phyloP scores from a whole-genome alignment of 1,140 invertebrate genomes.

The Drosophila neocordata region DNA sequence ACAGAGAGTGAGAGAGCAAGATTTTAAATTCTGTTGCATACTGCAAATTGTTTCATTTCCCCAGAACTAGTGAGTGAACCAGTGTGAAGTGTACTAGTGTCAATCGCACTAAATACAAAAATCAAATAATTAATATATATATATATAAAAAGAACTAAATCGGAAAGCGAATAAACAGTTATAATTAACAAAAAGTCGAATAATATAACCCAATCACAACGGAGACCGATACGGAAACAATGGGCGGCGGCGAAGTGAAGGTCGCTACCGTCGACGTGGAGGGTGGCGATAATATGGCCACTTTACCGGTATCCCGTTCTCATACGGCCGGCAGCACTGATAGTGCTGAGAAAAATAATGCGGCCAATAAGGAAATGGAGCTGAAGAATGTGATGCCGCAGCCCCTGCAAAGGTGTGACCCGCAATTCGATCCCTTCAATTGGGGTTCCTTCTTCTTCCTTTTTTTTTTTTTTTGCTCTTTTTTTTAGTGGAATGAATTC shows the following conservation, averaged over 20 bases:
- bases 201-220: constrained; percentile 57
- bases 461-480: background rate
- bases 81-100: constrained; percentile 2
- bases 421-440: background rate
- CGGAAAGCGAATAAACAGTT: background rate
- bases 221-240: constrained; percentile 82
- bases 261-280: constrained; percentile 93
- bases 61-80: constrained; percentile 15
- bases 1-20: background rate
- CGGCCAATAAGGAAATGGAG: constrained; percentile 93
- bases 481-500: too few species aligned
- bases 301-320: constrained; percentile 89
- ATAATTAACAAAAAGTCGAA: constrained; percentile 22
- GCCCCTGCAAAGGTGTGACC: constrained; percentile 88
- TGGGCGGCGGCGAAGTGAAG: constrained; percentile 91
- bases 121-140: constrained; percentile 7
- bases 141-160: background rate
- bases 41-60: constrained; percentile 71
- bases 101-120: constrained; percentile 18
- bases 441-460: background rate
- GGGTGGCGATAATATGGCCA: constrained; percentile 92
- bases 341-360: constrained; percentile 90
- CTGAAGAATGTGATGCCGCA: constrained; percentile 91
- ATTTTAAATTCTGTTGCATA: constrained; percentile 45
- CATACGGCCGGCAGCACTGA: constrained; percentile 86